Conservation (phyloP, 2,888 invertebrate species). For the Cecidostiba fungosa region DNA sequence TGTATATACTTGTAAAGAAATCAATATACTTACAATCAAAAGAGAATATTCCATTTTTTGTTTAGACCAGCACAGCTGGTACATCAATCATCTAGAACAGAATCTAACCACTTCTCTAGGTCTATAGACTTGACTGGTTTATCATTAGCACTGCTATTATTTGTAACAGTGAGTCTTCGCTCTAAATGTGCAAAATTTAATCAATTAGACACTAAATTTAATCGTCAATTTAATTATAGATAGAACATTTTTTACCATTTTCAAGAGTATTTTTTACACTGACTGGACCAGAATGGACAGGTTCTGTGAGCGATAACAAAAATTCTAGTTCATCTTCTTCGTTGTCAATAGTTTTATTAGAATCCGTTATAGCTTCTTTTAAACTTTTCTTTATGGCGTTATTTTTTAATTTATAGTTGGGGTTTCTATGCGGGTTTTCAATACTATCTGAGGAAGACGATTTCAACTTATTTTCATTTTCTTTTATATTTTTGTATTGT, state of each 20-base stretch:
- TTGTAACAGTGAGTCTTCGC: conserved; percentile 30
- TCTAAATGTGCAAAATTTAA: conserved; percentile 32
- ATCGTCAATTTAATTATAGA: neutral
- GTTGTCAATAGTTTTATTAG: conserved; percentile 21
- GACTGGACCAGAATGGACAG: conserved; percentile 63
- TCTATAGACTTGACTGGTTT: conserved; percentile 72
- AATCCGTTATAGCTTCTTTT: neutral
- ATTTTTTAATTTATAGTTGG: conserved; percentile 10
- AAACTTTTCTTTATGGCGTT: conserved; percentile 8
- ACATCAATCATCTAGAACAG: conserved; percentile 72
- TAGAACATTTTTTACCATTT: conserved; percentile 45
- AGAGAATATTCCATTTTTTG: conserved; percentile 47
- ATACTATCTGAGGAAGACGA: conserved; percentile 3
- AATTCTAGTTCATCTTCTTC: conserved; percentile 74
- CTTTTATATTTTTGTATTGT: conserved; percentile 13
- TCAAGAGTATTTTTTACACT: conserved; percentile 49
- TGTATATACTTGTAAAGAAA: conserved; percentile 40
- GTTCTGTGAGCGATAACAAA: conserved; percentile 73
- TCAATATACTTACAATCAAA: conserved; percentile 53
- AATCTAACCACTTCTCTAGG: conserved; percentile 77
- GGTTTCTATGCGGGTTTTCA: neutral
- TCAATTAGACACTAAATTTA: neutral
- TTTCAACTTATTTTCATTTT: conserved; percentile 21
- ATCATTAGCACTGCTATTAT: conserved; percentile 1
- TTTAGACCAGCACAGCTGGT: neutral